Evolutionary conservation across 2,797 vertebrate species (phyloP), one percentile per base, ranked within the genome.

Genomic region (Mormyrus hasselquistii): DNA sequence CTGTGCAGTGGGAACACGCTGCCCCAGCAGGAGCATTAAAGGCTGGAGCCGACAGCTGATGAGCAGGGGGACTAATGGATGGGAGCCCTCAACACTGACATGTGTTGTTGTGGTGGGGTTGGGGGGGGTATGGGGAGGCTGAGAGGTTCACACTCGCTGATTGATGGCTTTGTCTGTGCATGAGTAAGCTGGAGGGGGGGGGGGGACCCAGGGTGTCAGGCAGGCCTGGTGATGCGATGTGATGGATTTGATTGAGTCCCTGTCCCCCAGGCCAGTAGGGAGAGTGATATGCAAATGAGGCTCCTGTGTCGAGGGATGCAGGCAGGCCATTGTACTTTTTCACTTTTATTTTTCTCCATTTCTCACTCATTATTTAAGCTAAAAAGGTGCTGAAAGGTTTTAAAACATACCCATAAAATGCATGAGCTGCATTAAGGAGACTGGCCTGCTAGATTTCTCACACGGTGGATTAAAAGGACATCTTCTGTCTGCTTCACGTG

Each of bases 141-240:
- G 25, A 69, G 88, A 50, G 50, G 84, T 91, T 89, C 87, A 86
- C 89, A 29, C 69, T 85, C 34, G 55, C 86, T 92, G 92, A 92
- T 90, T 89, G 91, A 92, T 92, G 89, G 89, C 82, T 90, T 49
- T 69, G 76, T 90, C 86, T 89, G 86, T 88, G 53, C 50, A 19
- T n/a, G 83, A 88, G 76, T 88, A 79, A 88, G 88, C 90, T 90
- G 69, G 90, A 90, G 89, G 89, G 89, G 53, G 89, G 89, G 89
- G 53, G 82, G 10, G 25, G 19, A 38, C 84, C 41, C 22, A 87
- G 85, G 62, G 84, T 87, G 88, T 52, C 59, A 89, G 88, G 62
- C 84, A 34, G 34, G 62, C 59, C 12, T 65, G 29, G n/a, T 87
- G 88, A 87, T 76, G 34, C 76, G 88, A 89, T 76, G 88, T 86